Base-by-base conservation (phyloP, 37 sponge, comb jelly and placozoan genomes). In the Beroe forskalii region DNA sequence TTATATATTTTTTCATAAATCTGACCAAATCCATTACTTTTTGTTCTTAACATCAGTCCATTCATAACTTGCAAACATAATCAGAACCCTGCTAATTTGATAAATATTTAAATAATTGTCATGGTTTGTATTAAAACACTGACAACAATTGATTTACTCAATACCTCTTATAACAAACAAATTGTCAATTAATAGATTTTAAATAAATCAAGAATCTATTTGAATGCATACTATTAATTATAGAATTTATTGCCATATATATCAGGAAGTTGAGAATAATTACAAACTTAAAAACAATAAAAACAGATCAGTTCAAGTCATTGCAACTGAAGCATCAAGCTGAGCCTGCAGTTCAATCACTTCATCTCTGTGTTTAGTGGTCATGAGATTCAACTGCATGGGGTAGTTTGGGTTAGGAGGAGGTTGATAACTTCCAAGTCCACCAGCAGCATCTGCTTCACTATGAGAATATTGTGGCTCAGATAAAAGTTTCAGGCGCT, bases 381-480 rank as follows among this genome's bases (percentile, higher is more conserved):
- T 80, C 86, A 80, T 80, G 0, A 80, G 55, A 80, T 37, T 37
- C 48, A 80, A 43, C 43, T 80, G 86, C 28, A 80, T 80, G 0
- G 86, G 86, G 42, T 80, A 80, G 0, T n/a, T 37, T 28, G 86
- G 86, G 23, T 32, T 37, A 42, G 28, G 8, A 6, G 86, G 86
- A 1, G 55, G 22, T 3, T 22, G 20, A 43, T 80, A 80, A 43
- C 55, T 80, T 20, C 86, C 86, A 23, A 80, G 30, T 25, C 86
- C 86, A 28, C 48, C 86, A 22, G 86, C 86, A 6, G 22, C 35
- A n/a, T 80, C 86, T 23, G 86, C 44, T 24, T 80, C 86, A 24
- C 25, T 28, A 41, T 80, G 86, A 20, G 86, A 80, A 42, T 80
- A 80, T 25, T 80, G 86, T 4, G 86, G 86, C 22, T 80, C 86